Percentiles rank a stretch among this genome's conserved stretches.
Evolutionary conservation across 2,113 vertebrate genomes (phyloP).

Genomic region (Melanerpes formicivorus): DNA sequence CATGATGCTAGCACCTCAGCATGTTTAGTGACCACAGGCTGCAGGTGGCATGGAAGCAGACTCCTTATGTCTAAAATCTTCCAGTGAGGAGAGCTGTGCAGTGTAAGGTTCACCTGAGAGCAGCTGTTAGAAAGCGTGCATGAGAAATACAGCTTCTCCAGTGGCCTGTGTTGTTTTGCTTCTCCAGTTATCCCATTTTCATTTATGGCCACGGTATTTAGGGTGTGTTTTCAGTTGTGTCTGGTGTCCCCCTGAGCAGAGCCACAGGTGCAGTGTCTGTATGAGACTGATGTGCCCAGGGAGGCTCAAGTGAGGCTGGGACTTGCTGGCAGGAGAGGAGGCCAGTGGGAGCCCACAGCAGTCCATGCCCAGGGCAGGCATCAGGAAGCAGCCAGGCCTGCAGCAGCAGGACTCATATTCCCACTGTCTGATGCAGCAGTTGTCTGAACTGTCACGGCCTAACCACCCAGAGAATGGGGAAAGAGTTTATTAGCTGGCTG

Average conservation of each 20-base stretch:
- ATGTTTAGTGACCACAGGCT: background rate
- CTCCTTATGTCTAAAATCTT: background rate
- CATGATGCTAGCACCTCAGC: rapidly evolving
- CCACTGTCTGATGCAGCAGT: background rate
- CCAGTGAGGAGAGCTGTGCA: background rate
- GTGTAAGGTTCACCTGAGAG: rapidly evolving
- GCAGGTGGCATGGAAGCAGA: background rate
- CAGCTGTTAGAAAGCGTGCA: rapidly evolving
- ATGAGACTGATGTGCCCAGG: background rate
- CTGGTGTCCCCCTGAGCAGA: background rate
- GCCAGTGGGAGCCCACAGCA: background rate
- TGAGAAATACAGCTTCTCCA: background rate
- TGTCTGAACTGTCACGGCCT: background rate
- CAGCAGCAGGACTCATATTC: background rate
- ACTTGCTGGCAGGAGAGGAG: background rate
- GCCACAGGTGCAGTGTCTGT: background rate
- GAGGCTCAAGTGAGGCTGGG: background rate
- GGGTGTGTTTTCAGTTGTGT: background rate
- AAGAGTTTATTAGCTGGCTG: background rate
- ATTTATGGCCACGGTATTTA: rapidly evolving
- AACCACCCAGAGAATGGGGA: background rate
- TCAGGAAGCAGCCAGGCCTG: background rate
- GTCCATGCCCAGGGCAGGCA: background rate
- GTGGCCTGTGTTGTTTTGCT: rapidly evolving
- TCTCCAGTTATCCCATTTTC: background rate